Base-by-base conservation (phyloP, 1,140 invertebrate species). In the Brachionus paranguensis region DNA sequence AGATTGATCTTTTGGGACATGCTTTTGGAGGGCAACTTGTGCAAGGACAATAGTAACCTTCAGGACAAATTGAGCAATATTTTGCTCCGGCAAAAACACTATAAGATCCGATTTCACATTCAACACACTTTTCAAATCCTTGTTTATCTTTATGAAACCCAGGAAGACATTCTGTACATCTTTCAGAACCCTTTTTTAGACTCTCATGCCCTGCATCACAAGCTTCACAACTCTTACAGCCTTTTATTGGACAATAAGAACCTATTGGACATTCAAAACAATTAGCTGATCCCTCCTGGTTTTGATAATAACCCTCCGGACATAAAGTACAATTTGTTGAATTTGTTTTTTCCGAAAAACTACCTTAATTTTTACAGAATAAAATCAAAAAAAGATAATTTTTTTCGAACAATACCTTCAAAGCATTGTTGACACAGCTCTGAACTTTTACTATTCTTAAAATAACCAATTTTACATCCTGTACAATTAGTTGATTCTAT, bases 41-140 rank as follows among this genome's bases (percentile, higher is more conserved):
- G n/a, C 83, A 78, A 24, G 83, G 70, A 84, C 83, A 84, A 29
- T 47, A 84, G 7, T 74, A 84, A 24, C 83, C 83, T 43, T 12
- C 64, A 0, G 83, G 83, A 17, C 83, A 84, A 41, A 78, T 60
- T 41, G 53, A 43, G 27, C 83, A 84, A 60, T 24, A 20, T 20
- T 60, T 53, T 3, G 83, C 65, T 12, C 83, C 83, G 0, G 65
- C 65, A 17, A 64, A 37, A 20, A 55, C 68, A 53, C 53, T 84
- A 37, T 47, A 84, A 33, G 41, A 84, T 29, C 83, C 83, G 2
- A 20, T 53, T 60, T 45, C 41, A 14, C 83, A 84, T 60, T 76
- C 68, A 41, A 60, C n/a, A 65, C 83, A 84, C 3, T 12, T 17
- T 20, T 27, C 33, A 33, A 20, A 72, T 8, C 53, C 29, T 60